phyloP scores from a whole-genome alignment of 2,797 vertebrate genomes.

The Pristis pectinata region DNA sequence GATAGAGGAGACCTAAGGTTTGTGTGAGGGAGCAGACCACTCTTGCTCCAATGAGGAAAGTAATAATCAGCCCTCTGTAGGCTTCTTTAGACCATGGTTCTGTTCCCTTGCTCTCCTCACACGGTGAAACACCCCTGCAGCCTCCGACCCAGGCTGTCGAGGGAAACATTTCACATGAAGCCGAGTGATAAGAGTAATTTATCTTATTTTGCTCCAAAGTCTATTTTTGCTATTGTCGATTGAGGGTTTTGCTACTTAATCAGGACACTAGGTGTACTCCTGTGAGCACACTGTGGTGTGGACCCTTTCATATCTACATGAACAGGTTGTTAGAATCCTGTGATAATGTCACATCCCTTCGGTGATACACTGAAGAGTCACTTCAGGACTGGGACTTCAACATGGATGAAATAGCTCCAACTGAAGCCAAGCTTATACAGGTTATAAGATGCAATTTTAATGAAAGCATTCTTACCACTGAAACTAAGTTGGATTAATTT shows the following conservation, averaged over 20 bases:
- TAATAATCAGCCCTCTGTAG: neutral
- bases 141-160: neutral
- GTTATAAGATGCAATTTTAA: neutral
- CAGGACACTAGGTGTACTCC: neutral
- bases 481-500: neutral
- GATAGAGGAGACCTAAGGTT: neutral
- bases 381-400: neutral
- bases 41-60: neutral
- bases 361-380: neutral
- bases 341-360: neutral
- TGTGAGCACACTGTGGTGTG: neutral
- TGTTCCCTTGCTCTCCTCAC: neutral
- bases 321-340: neutral
- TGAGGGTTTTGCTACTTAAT: neutral
- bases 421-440: neutral
- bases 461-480: neutral
- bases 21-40: neutral
- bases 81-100: neutral
- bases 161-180: neutral
- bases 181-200: neutral
- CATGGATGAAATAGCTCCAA: neutral
- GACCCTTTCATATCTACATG: neutral
- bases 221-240: neutral
- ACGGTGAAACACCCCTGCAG: neutral
- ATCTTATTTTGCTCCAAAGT: neutral